phyloP scores from a whole-genome alignment of 2,888 invertebrate species.

The Notodonta dromedarius region DNA sequence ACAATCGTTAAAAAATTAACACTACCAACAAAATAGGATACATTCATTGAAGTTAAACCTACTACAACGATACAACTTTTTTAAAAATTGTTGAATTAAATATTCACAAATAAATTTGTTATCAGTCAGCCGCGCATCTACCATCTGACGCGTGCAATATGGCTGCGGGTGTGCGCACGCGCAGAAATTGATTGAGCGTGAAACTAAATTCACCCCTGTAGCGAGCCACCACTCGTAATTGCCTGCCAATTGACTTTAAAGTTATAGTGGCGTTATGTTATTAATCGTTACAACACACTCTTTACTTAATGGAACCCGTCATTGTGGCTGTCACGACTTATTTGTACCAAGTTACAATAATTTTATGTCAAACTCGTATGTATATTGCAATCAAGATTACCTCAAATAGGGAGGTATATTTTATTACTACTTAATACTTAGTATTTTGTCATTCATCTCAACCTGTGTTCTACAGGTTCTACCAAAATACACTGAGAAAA shows the following conservation, averaged over 20 bases:
- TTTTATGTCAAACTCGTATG: too few species aligned
- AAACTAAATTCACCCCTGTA: constrained; percentile 82
- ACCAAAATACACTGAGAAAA: too few species aligned
- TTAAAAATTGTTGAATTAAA: constrained; percentile 35
- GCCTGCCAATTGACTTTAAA: constrained; percentile 72
- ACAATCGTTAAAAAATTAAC: not conserved
- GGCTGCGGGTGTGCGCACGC: constrained; percentile 76
- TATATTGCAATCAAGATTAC: too few species aligned
- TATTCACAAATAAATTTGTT: constrained; percentile 58
- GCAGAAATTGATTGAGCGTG: constrained; percentile 83
- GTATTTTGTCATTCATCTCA: too few species aligned
- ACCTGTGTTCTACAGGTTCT: too few species aligned
- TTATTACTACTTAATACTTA: too few species aligned
- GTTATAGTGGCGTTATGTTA: constrained; percentile 50
- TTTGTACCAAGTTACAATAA: too few species aligned
- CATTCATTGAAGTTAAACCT: constrained; percentile 1
- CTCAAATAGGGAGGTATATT: too few species aligned
- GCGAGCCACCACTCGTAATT: constrained; percentile 70
- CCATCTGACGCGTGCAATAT: constrained; percentile 84
- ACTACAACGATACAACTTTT: constrained; percentile 8
- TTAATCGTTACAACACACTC: constrained; percentile 51
- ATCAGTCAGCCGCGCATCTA: constrained; percentile 55
- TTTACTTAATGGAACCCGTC: constrained; percentile 31
- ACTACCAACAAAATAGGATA: too few species aligned
- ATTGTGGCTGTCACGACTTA: constrained; percentile 11